Base-by-base conservation (phyloP, 2,113 vertebrate species). In the Tympanuchus pallidicinctus region DNA sequence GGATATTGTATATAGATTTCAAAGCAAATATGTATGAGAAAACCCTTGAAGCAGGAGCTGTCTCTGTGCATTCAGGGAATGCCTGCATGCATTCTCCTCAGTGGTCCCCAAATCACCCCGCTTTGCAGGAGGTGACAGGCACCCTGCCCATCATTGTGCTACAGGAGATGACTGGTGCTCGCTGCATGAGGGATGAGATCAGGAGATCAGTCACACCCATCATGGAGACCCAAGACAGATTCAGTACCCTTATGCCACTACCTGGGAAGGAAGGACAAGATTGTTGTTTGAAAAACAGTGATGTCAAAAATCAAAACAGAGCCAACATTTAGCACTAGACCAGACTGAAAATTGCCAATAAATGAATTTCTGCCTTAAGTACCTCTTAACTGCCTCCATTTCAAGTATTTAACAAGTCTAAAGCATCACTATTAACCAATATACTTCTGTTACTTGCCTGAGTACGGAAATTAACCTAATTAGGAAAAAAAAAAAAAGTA, bases 1-100 rank as follows among this genome's bases (percentile, higher is more conserved):
- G 91, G 85, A 94, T 90, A 88, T 90, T 81, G 73, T 69, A 88
- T 69, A 86, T 78, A 88, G 88, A 88, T 94, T 94, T 96, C 93
- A 95, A 92, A 94, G 79, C 65, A 91, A 94, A 91, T 36, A 64
- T 14, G 1, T 24, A 64, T 56, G 52, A 73, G 71, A 28, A 59
- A 61, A 64, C 4, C 13, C 11, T 3, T 0, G 0, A 66, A 42
- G 60, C 67, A 64, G 56, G 36, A 91, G 52, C 22, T 30, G 36
- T 38, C 48, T 56, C 48, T 47, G 40, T 32, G 72, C 28, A 27
- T 34, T 74, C 59, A 73, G 36, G 65, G 1, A 57, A 65, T 32
- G 52, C 45, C 60, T 77, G 56, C 16, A 88, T 81, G 38, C 12
- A 47, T 28, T 63, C 65, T 60, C 42, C 32, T 13, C 45, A 32